These are phyloP conservation scores for Hydrocynus forskahlii DNA, from an alignment of 2,797 vertebrate genomes.

Conservation along the genomic window DNA sequence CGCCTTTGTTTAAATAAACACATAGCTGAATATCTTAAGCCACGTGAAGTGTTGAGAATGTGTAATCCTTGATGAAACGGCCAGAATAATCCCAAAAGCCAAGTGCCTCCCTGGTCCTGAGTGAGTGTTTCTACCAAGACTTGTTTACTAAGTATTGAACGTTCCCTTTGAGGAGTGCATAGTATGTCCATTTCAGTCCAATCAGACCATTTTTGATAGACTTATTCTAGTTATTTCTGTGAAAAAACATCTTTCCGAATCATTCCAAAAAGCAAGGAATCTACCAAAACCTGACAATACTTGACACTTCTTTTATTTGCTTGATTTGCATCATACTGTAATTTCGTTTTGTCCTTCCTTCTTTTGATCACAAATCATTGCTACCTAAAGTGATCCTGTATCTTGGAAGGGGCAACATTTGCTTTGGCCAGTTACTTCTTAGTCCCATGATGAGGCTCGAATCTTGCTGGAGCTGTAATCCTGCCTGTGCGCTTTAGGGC, in stretches of 20 bases:
- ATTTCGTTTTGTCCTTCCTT: conserved; percentile 5
- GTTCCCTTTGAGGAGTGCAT: background rate
- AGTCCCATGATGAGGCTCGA: conserved; percentile 38
- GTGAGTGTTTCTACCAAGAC: background rate
- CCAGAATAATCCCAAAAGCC: conserved; percentile 48
- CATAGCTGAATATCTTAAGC: conserved; percentile 18
- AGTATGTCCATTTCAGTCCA: background rate
- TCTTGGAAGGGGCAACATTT: conserved; percentile 9
- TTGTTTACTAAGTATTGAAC: background rate
- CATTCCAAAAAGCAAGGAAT: conserved; percentile 53
- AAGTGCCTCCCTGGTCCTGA: background rate
- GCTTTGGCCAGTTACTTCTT: conserved; percentile 31
- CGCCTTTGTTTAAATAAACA: conserved; percentile 17
- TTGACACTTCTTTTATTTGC: conserved; percentile 64
- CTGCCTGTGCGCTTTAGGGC: conserved; percentile 56
- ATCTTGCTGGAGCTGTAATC: conserved; percentile 57
- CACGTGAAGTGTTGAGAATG: conserved; percentile 33
- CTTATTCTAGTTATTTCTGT: background rate
- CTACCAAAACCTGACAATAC: conserved; percentile 75
- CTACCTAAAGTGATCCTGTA: conserved; percentile 29
- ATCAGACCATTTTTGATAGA: background rate
- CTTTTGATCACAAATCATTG: conserved; percentile 9
- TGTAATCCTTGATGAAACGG: conserved; percentile 44
- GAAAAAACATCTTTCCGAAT: conserved; percentile 21
- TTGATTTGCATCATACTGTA: conserved; percentile 59